Evolutionary conservation across 2,113 vertebrate species (phyloP).

Genomic region (Larimichthys polyactis): DNA sequence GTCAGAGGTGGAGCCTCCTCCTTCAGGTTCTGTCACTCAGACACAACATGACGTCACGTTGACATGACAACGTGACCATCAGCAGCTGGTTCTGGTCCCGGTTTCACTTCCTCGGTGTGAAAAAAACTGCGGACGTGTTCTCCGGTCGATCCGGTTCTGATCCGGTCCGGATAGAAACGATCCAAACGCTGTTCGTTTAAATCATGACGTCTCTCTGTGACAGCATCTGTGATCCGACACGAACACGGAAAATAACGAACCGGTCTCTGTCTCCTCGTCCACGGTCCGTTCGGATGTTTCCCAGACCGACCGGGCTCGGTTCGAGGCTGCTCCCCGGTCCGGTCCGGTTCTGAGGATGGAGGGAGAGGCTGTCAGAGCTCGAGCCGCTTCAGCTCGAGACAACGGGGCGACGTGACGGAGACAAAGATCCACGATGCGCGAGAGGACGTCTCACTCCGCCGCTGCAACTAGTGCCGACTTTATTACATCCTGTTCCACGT

Average conservation of each 20-base stretch:
- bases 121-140: neutral
- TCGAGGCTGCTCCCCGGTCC: no score
- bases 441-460: slow-evolving; percentile 22
- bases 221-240: slow-evolving; percentile 50
- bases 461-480: neutral
- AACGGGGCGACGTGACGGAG: slow-evolving; percentile 4
- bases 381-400: neutral
- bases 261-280: neutral
- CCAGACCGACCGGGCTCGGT: no score
- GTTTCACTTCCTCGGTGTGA: slow-evolving; percentile 21
- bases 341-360: slow-evolving; percentile 10
- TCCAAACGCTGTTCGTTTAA: neutral
- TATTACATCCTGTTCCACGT: no score
- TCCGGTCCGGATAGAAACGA: neutral
- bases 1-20: neutral
- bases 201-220: slow-evolving; percentile 14
- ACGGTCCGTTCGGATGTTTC: neutral
- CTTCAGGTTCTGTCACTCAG: no score
- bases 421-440: slow-evolving; percentile 2
- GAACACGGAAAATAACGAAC: slow-evolving; percentile 23
- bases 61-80: slow-evolving; percentile 11
- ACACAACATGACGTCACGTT: neutral
- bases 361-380: slow-evolving; percentile 18
- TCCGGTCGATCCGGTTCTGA: neutral
- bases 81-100: neutral